phyloP scores from a whole-genome alignment of 1,140 invertebrate genomes.

The Chionoecetes opilio region DNA sequence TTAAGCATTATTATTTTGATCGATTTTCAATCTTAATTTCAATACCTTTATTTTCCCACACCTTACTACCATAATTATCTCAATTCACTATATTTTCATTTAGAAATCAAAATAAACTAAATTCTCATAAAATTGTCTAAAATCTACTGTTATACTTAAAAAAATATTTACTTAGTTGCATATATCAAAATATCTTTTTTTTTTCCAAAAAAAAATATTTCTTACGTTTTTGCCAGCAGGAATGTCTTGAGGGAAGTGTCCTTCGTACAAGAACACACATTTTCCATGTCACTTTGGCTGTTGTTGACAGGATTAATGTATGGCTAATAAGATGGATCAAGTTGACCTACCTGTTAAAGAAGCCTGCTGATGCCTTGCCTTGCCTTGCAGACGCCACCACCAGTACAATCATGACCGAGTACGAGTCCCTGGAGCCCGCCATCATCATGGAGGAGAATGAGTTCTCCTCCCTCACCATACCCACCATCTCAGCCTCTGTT shows the following conservation, averaged over 20 bases:
- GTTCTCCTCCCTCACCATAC: slow-evolving; percentile 67
- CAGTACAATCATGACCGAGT: slow-evolving; percentile 73
- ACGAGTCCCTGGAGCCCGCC: slow-evolving; percentile 72
- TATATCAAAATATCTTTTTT: too few relatives aligned
- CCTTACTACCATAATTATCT: too few relatives aligned
- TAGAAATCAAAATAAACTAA: too few relatives aligned
- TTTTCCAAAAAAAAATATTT: too few relatives aligned
- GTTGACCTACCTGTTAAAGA: not conserved
- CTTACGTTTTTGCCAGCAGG: too few relatives aligned
- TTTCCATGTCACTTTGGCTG: not conserved
- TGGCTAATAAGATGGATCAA: not conserved
- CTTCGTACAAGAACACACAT: not conserved
- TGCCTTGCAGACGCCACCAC: slow-evolving; percentile 63
- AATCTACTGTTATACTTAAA: too few relatives aligned
- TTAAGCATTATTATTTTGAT: not conserved
- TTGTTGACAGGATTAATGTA: not conserved
- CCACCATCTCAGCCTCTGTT: slow-evolving; percentile 73
- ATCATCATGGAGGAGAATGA: slow-evolving; percentile 69
- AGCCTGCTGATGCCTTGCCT: not conserved
- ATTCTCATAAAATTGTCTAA: too few relatives aligned
- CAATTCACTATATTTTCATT: too few relatives aligned
- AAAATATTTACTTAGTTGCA: too few relatives aligned
- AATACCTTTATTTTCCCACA: too few relatives aligned
- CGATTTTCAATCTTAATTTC: too few relatives aligned
- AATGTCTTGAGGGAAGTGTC: not conserved